These are phyloP conservation scores for Arvicanthis niloticus DNA, from an alignment of 2,113 vertebrate species.

Conservation along the genomic window DNA sequence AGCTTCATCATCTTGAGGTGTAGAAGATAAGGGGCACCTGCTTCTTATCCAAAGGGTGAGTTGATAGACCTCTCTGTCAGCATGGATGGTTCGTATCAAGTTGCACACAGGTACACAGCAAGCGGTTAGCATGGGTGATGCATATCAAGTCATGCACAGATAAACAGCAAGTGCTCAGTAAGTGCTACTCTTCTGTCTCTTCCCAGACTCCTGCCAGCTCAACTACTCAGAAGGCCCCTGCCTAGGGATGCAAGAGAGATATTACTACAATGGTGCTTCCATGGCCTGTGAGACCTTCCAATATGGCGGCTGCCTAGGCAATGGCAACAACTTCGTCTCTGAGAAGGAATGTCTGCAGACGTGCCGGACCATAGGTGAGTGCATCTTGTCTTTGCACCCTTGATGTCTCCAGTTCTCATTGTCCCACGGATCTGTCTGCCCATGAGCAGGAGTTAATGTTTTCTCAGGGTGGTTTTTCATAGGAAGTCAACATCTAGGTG, in stretches of 20 bases:
- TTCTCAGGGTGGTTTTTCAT: background rate
- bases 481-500: background rate
- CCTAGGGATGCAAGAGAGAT: constrained; percentile 87
- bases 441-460: background rate
- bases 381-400: accelerated
- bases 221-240: constrained; percentile 90
- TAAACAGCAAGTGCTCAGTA: background rate
- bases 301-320: constrained; percentile 95
- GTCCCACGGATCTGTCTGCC: background rate
- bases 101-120: background rate
- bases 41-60: background rate
- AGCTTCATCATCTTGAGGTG: background rate
- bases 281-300: constrained; percentile 93
- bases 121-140: background rate
- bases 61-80: background rate
- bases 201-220: constrained; percentile 89
- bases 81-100: accelerated
- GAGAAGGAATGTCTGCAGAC: constrained; percentile 96
- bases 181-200: background rate
- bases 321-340: constrained; percentile 92
- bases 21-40: background rate
- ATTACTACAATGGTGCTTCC: constrained; percentile 92
- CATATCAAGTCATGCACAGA: accelerated
- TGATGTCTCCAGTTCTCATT: accelerated
- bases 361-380: constrained; percentile 94